A percentile compares a stretch with the other conserved stretches of the same genome.
Evolutionary conservation across 2,113 vertebrate genomes (phyloP).

Genomic region (Gavialis gangeticus): DNA sequence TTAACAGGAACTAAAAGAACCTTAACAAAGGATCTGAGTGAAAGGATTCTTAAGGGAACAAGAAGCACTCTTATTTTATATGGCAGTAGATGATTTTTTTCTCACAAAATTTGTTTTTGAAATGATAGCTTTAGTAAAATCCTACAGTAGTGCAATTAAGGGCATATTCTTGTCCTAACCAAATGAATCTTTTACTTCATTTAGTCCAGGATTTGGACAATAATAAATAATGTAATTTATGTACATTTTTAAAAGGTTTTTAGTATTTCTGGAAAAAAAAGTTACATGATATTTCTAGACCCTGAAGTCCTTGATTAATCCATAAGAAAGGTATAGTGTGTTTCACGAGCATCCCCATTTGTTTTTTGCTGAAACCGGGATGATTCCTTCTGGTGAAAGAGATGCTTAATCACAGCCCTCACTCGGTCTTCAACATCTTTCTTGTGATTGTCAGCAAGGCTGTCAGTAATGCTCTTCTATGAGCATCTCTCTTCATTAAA

Average conservation of each 20-base stretch:
- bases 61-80: not conserved
- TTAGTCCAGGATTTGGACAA: not conserved
- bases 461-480: not conserved
- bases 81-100: not conserved
- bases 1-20: constrained; percentile 62
- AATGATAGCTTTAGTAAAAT: not conserved
- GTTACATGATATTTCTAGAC: not conserved
- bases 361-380: not conserved
- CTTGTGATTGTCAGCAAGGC: not conserved
- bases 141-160: not conserved
- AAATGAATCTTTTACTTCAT: not conserved
- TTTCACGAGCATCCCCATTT: not conserved
- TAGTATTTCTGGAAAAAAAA: not conserved
- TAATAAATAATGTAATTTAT: not conserved
- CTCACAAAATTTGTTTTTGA: not conserved
- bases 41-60: constrained; percentile 15
- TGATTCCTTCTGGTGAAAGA: not conserved
- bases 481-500: not conserved
- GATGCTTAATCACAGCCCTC: not conserved
- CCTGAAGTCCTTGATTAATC: not conserved
- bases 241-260: not conserved
- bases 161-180: not conserved
- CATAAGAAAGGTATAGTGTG: not conserved
- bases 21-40: constrained; percentile 38
- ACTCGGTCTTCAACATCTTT: not conserved